phyloP scores from a whole-genome alignment of 2,888 invertebrate genomes.

The Thysanoteuthis rhombus region DNA sequence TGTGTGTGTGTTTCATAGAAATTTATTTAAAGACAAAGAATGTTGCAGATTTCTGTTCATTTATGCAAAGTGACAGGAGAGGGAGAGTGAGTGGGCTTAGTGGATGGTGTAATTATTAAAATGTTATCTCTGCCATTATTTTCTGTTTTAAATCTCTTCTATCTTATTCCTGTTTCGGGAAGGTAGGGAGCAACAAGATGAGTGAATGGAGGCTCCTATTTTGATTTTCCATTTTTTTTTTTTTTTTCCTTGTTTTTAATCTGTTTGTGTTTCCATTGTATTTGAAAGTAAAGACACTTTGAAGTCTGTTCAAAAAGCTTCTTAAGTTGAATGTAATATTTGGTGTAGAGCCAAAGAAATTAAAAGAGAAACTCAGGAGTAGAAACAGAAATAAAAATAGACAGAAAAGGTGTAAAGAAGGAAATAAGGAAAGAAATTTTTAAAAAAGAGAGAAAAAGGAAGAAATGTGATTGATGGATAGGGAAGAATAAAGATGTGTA shows the following conservation, averaged over 20 bases:
- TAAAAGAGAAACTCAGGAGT: not conserved
- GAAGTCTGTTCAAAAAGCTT: not conserved
- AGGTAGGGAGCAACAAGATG: not conserved
- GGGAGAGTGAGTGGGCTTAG: not conserved
- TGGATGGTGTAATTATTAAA: not conserved
- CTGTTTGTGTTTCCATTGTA: not conserved
- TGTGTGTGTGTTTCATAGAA: not conserved
- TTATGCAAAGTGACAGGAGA: not conserved
- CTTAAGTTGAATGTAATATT: not conserved
- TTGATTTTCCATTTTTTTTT: not conserved
- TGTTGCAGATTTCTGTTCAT: not conserved
- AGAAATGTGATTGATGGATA: not conserved
- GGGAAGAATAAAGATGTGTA: not conserved
- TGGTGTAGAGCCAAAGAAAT: constrained; percentile 12
- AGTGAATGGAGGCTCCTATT: not conserved
- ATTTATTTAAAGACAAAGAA: not conserved
- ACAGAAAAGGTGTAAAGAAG: not conserved
- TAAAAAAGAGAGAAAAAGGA: not conserved
- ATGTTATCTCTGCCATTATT: not conserved
- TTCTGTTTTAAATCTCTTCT: not conserved
- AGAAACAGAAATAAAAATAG: too few species aligned
- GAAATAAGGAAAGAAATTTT: not conserved
- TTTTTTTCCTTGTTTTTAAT: not conserved
- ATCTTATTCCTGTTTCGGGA: not conserved
- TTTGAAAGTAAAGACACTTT: constrained; percentile 12